Base-by-base conservation (phyloP, 2,797 vertebrate species). In the Melanotaenia trifasciata region DNA sequence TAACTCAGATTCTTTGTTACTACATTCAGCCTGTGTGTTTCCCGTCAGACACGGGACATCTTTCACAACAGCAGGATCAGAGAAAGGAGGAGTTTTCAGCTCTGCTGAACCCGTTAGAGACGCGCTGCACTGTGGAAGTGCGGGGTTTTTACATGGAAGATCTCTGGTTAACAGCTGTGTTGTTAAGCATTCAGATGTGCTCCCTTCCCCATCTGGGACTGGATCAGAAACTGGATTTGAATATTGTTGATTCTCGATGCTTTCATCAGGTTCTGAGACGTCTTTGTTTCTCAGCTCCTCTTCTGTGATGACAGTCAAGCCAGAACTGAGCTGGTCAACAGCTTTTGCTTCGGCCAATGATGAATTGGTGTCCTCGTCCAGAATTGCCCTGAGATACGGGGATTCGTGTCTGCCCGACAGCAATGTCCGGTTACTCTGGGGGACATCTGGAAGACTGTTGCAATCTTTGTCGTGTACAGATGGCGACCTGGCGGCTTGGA, bases 401-500 rank as follows among this genome's bases (percentile, higher is more conserved):
- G 95, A 88, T 12, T 96, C 91, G 32, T 97, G 95, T 79, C 95
- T 95, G 89, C 72, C 92, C 0, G 93, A 26, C 26, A 93, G 89
- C 24, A 91, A 73, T 3, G 88, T 88, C 72, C 96, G 95, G 90
- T 89, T 89, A 59, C 93, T 93, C 18, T 96, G 96, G 28, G 92
- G 85, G 54, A 93, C 70, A 26, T 99, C 97, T 6, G 95, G 84
- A 88, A 97, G 92, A 90, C 90, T 92, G 84, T 95, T 95, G 0
- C 88, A 84, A 35, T 98, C 97, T 81, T 92, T 96, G 53, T 98
- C 97, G 8, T 95, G 94, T 77, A 95, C 89, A 57, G 94, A 95
- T 20, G 98, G 96, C 60, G 97, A 98, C 87, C 96, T 96, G 92
- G 96, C 96, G 89, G 95, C 96, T 91, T 95, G 92, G 66, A 95